Conservation (phyloP, 2,113 vertebrate species). For the Cyanocitta stelleri region DNA sequence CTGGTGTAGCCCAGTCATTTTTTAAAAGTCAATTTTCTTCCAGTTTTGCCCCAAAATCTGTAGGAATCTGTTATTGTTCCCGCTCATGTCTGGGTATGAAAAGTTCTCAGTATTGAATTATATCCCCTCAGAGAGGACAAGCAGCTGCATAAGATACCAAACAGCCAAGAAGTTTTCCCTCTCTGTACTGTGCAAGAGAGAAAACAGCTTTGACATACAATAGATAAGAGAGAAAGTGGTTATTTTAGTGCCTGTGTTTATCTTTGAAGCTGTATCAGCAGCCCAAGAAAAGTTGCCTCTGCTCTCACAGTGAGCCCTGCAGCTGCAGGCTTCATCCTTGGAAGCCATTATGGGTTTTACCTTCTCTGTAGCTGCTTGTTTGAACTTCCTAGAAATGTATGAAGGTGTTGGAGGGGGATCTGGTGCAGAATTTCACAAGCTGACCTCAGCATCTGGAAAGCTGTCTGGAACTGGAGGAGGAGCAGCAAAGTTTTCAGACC, state of each 20-base stretch:
- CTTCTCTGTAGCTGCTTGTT: background rate
- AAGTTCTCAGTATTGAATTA: background rate
- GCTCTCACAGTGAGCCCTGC: background rate
- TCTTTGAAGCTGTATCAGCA: background rate
- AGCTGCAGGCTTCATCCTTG: background rate
- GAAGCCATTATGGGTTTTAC: background rate
- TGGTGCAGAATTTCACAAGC: background rate
- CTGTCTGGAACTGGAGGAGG: background rate
- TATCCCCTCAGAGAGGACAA: background rate
- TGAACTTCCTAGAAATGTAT: background rate
- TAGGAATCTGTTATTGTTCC: background rate
- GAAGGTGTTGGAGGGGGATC: background rate
- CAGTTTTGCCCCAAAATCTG: background rate
- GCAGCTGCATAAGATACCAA: background rate
- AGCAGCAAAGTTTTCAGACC: background rate
- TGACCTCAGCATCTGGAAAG: background rate
- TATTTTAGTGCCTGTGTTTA: background rate
- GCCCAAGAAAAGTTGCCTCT: background rate
- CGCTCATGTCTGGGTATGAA: accelerated
- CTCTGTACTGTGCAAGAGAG: background rate
- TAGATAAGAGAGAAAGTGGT: background rate
- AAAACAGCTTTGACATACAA: background rate
- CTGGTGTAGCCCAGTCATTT: background rate
- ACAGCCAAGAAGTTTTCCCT: background rate
- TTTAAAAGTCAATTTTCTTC: background rate